phyloP scores from a whole-genome alignment of 1,140 invertebrate species.

The Sarcophaga bullata region DNA sequence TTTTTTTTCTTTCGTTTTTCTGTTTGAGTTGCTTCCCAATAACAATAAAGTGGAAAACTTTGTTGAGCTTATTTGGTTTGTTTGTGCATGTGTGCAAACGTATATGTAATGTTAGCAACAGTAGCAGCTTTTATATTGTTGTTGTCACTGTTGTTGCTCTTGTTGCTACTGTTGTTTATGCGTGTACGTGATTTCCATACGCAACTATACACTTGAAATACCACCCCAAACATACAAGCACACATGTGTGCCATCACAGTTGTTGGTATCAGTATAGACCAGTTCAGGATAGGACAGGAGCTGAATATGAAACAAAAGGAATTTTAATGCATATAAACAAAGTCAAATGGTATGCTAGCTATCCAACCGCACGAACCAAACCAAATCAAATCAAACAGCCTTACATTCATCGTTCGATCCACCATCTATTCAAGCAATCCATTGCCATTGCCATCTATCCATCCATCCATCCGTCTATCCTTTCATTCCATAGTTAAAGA shows the following conservation, averaged over 20 bases:
- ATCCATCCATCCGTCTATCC: neutral
- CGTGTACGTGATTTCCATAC: conserved; percentile 34
- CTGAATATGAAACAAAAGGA: neutral
- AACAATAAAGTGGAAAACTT: conserved; percentile 11
- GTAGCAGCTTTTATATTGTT: neutral
- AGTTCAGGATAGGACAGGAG: neutral
- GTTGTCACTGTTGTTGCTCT: neutral
- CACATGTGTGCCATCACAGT: too few relatives aligned
- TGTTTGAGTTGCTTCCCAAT: neutral
- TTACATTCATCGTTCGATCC: neutral
- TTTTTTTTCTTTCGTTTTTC: neutral
- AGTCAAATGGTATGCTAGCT: neutral
- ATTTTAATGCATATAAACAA: conserved; percentile 4
- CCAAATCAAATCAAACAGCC: neutral
- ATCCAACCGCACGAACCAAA: too few relatives aligned
- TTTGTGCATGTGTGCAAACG: neutral
- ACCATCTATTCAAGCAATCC: too few relatives aligned
- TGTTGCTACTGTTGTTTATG: conserved; percentile 31
- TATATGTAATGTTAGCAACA: neutral
- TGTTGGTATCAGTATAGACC: neutral
- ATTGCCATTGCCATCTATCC: neutral
- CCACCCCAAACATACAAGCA: neutral
- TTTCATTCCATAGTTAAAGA: too few relatives aligned
- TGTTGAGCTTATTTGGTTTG: neutral
- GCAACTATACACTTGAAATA: neutral